Conservation (phyloP, 2,888 invertebrate species). For the Phyto melanocephala region DNA sequence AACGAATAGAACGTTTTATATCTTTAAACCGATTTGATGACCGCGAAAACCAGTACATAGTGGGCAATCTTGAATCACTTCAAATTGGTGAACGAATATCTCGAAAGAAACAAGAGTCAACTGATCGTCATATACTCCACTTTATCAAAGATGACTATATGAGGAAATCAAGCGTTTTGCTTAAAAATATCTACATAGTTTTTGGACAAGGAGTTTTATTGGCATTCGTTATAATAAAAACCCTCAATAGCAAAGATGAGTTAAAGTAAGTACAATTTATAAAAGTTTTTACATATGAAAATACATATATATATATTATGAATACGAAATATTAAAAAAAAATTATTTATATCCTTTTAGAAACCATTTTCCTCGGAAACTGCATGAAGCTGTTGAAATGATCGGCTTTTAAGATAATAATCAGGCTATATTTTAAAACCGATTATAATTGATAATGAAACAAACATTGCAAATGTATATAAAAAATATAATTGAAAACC, state of each 20-base stretch:
- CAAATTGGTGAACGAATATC: too few relatives aligned
- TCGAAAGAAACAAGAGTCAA: not conserved
- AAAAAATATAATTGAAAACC: not conserved
- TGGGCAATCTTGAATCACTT: not conserved
- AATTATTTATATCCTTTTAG: constrained; percentile 42
- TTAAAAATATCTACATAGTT: constrained; percentile 55
- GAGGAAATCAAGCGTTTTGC: not conserved
- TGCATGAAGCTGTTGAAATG: constrained; percentile 30
- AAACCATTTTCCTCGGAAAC: constrained; percentile 32
- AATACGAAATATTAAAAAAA: not conserved
- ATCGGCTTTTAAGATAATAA: constrained; percentile 58
- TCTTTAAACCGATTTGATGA: not conserved
- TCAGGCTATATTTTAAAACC: not conserved
- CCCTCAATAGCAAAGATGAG: constrained; percentile 61
- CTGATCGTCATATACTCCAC: not conserved
- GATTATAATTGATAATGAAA: constrained; percentile 1
- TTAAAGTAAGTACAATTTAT: constrained; percentile 61
- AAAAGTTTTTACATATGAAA: too few relatives aligned
- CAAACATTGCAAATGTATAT: constrained; percentile 33
- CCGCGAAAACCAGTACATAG: not conserved
- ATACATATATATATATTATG: too few relatives aligned
- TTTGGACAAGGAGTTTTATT: constrained; percentile 65
- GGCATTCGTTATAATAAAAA: constrained; percentile 64
- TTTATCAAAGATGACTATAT: not conserved
- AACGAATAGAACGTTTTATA: not conserved